Evolutionary conservation across 2,888 invertebrate species (phyloP), one percentile per base, ranked within the genome.

Genomic region (Drosophila yooni): DNA sequence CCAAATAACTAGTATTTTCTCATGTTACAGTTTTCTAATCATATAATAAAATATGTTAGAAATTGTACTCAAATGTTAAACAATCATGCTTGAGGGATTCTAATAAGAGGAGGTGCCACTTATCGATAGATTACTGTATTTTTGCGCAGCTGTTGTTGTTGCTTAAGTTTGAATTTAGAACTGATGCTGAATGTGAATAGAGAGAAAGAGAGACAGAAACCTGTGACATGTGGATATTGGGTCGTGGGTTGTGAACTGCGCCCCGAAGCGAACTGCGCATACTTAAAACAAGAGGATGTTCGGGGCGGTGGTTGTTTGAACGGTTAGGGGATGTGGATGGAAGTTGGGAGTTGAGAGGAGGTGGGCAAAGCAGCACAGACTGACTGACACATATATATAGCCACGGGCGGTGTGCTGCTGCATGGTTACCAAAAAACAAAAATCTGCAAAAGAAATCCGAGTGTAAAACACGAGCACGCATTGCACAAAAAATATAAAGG

Each of bases 371-470:
- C 13, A 29, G 43, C 53, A 68, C 52, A 58, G 53, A 48, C 66
- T 63, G 66, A 54, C 81, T 85, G 88, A 81, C 85, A 85, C 83
- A 82, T 76, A 81, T 76, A 81, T 75, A 81, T 81, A 66, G 75
- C 81, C 60, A 58, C 68, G 71, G 81, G 79, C 70, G 69, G 59
- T 68, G 60, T 43, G 61, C 43, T 69, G 69, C 50, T 65, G 67
- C 84, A 82, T 84, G 78, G 88, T 79, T 79, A 87, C 84, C 81
- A 76, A 82, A 80, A 74, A 74, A 75, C 69, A 69, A 79, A 57
- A 40, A 57, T 57, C 60, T 73, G 56, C 59, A 43, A 77, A 65
- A 79, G 69, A 58, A 73, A 74, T 56, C 31, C 63, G 48, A 66
- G 8, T 25, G 25, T 25, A 8, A 46, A 46, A 25, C 25, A 46